Evolutionary conservation across 92 coral and sea anemone species (phyloP).

Genomic region (Pocillopora meandrina): DNA sequence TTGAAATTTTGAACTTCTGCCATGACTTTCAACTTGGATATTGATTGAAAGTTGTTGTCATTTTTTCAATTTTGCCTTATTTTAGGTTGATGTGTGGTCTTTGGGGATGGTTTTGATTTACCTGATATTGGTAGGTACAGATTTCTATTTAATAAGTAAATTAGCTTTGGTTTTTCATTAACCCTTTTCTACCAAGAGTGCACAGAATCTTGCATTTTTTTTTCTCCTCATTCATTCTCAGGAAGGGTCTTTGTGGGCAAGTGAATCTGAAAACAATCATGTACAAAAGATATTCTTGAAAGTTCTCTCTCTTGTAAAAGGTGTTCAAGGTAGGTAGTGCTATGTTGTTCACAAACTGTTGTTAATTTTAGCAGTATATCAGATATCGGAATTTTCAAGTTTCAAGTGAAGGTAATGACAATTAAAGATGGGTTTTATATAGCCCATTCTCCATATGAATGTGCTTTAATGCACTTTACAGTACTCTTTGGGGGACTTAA

Average conservation of each 20-base stretch:
- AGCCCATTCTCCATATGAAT: no score
- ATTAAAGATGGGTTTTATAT: no score
- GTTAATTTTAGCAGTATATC: background rate
- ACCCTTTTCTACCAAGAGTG: no score
- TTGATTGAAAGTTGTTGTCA: no score
- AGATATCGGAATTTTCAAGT: no score
- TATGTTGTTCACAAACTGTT: background rate
- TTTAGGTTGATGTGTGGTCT: constrained; percentile 94
- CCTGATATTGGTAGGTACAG: constrained; percentile 65
- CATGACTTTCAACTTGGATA: no score
- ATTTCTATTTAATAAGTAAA: background rate
- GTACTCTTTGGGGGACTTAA: no score
- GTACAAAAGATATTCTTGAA: constrained; percentile 68
- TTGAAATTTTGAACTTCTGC: no score
- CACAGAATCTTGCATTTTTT: no score
- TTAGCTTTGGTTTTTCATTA: no score
- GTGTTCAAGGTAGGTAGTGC: constrained; percentile 63
- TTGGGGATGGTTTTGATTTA: constrained; percentile 87
- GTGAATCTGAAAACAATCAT: constrained; percentile 66
- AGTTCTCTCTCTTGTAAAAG: constrained; percentile 61
- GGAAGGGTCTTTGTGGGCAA: constrained; percentile 84
- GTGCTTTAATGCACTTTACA: no score
- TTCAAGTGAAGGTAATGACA: no score
- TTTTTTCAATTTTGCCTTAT: constrained; percentile 19
- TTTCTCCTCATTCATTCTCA: background rate